Evolutionary conservation across 2,113 vertebrate species (phyloP).

Genomic region (Brachyhypopomus occidentalis): DNA sequence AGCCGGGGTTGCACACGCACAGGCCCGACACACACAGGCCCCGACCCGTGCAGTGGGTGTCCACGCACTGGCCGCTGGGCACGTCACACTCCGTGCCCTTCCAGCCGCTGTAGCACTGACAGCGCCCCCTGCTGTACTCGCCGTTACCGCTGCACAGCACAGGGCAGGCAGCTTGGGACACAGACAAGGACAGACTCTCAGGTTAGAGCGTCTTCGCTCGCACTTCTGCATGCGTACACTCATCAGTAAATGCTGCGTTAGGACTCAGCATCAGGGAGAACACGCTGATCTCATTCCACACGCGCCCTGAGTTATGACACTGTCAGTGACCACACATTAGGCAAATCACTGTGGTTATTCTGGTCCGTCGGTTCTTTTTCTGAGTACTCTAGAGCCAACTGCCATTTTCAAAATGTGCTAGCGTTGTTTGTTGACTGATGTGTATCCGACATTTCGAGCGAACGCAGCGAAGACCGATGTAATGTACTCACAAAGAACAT

Average conservation of each 20-base stretch:
- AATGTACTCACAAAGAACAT: neutral
- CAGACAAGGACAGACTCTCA: conserved; percentile 40
- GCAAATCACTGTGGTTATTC: neutral
- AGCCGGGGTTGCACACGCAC: conserved; percentile 92
- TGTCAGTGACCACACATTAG: neutral
- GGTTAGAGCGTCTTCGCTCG: conserved; percentile 1
- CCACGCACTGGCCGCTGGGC: conserved; percentile 86
- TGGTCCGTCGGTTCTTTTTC: neutral
- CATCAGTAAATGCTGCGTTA: no score
- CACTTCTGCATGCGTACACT: no score
- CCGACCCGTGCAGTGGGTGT: conserved; percentile 88
- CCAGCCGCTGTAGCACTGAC: conserved; percentile 97
- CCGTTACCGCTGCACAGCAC: conserved; percentile 95
- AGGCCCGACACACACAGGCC: conserved; percentile 92
- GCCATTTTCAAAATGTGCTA: neutral
- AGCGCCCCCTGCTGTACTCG: conserved; percentile 96
- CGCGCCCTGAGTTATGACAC: no score
- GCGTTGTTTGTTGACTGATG: neutral
- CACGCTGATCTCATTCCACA: no score
- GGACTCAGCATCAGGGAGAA: no score
- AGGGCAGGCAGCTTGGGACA: conserved; percentile 85
- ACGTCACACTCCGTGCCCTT: conserved; percentile 96
- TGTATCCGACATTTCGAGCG: neutral
- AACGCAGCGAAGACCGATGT: neutral
- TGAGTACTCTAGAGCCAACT: neutral